These are phyloP conservation scores for Thera obeliscata DNA, from an alignment of 2,888 invertebrate species.

Conservation along the genomic window DNA sequence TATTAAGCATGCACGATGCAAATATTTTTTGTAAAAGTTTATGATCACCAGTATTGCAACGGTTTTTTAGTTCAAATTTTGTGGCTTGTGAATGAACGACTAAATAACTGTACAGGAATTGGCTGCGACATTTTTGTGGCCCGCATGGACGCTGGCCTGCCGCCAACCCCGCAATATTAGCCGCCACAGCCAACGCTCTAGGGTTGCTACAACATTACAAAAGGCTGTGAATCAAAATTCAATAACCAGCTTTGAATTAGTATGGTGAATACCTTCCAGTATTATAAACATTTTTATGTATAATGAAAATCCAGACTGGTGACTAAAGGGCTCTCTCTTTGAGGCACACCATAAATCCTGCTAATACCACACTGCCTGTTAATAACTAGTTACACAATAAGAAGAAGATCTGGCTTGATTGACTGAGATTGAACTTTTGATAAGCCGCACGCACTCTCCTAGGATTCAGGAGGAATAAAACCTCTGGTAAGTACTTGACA, in stretches of 20 bases:
- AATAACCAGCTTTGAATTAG: neutral
- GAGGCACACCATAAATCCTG: no score
- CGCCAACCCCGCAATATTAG: conserved; percentile 23
- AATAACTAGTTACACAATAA: no score
- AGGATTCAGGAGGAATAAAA: no score
- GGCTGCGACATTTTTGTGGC: conserved; percentile 21
- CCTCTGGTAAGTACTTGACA: no score
- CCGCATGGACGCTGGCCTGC: conserved; percentile 15
- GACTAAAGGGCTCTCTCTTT: no score
- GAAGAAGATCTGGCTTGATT: no score
- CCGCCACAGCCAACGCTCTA: conserved; percentile 6
- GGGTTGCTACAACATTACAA: neutral
- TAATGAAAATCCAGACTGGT: no score
- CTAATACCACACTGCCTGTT: no score
- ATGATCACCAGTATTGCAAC: neutral
- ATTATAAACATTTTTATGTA: no score
- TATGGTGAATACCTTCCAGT: neutral
- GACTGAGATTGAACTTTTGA: no score
- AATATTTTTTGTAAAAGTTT: neutral
- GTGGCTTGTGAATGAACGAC: conserved; percentile 1
- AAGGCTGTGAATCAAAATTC: neutral
- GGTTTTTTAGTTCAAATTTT: neutral
- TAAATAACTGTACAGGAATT: conserved; percentile 13
- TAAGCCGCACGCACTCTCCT: no score
- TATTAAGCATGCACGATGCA: no score